phyloP scores from a whole-genome alignment of 2,888 invertebrate genomes.

The Plagiodera versicolora region DNA sequence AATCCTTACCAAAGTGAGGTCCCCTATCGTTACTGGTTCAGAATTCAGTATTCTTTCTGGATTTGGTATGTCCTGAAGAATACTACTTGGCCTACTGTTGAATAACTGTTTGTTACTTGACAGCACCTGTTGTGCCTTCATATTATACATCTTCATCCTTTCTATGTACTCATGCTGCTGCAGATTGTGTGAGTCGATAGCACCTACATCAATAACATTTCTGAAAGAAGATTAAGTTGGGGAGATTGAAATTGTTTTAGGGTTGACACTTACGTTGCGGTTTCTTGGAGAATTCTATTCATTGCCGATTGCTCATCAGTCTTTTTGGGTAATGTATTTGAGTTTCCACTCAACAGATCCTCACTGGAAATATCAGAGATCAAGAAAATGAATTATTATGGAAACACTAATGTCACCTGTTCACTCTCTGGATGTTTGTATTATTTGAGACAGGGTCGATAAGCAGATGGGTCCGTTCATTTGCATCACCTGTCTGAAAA shows the following conservation, averaged over 20 bases:
- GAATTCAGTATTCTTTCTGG: slow-evolving; percentile 69
- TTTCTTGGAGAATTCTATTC: slow-evolving; percentile 85
- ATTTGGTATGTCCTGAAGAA: slow-evolving; percentile 74
- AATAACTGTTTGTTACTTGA: slow-evolving; percentile 51
- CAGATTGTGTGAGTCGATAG: slow-evolving; percentile 82
- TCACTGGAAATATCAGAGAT: slow-evolving; percentile 58
- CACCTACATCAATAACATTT: slow-evolving; percentile 93
- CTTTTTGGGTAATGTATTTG: slow-evolving; percentile 70
- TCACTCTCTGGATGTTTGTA: slow-evolving; percentile 70
- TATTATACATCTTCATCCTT: slow-evolving; percentile 71
- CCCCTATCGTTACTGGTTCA: slow-evolving; percentile 63
- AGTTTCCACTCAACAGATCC: slow-evolving; percentile 64
- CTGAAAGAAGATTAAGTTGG: slow-evolving; percentile 56
- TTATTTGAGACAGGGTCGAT: slow-evolving; percentile 77
- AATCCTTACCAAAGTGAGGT: slow-evolving; percentile 70
- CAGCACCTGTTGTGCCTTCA: slow-evolving; percentile 59
- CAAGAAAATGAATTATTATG: background rate
- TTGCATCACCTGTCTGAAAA: slow-evolving; percentile 61
- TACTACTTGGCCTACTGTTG: slow-evolving; percentile 54
- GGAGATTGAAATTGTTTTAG: slow-evolving; percentile 5
- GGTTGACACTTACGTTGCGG: slow-evolving; percentile 75
- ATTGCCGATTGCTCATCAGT: slow-evolving; percentile 90
- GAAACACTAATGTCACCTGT: slow-evolving; percentile 55
- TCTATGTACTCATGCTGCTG: slow-evolving; percentile 89
- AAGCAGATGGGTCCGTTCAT: slow-evolving; percentile 78